A percentile compares a stretch with the other conserved stretches of the same genome.
These are phyloP conservation scores for Diachasmimorpha longicaudata DNA, from an alignment of 1,140 invertebrate genomes.

Conservation along the genomic window DNA sequence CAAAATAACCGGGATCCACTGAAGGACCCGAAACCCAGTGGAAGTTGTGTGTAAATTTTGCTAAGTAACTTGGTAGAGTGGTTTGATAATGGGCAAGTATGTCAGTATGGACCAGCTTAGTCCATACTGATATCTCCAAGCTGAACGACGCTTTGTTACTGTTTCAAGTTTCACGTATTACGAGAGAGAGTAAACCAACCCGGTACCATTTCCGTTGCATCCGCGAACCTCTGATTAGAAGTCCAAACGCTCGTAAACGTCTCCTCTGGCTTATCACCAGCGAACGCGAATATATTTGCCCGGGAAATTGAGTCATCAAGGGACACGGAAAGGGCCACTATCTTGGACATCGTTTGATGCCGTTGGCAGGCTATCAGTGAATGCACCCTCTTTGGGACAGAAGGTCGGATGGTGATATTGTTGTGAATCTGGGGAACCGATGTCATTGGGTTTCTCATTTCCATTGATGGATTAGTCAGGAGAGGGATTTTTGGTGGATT, in stretches of 20 bases:
- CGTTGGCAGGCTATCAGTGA: not conserved
- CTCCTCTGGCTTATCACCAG: not conserved
- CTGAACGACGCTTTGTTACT: conserved; percentile 31
- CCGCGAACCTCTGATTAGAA: not conserved
- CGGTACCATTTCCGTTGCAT: not conserved
- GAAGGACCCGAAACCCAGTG: conserved; percentile 17
- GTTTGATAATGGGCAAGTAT: conserved; percentile 33
- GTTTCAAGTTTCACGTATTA: conserved; percentile 35
- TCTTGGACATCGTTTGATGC: not conserved
- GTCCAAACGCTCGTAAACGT: not conserved
- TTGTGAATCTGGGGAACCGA: no score
- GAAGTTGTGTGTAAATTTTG: conserved; percentile 36
- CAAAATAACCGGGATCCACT: not conserved
- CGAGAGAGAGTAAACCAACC: conserved; percentile 15
- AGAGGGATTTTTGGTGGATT: no score
- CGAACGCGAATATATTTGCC: not conserved
- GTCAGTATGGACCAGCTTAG: conserved; percentile 30
- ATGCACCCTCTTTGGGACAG: not conserved
- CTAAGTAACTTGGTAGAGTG: conserved; percentile 42
- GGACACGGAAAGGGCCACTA: not conserved
- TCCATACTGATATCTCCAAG: conserved; percentile 36
- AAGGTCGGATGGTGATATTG: not conserved
- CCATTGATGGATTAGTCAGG: no score
- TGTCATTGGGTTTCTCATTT: no score
- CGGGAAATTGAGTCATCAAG: not conserved